These are phyloP conservation scores for Smithornis capensis DNA, from an alignment of 2,113 vertebrate genomes.

Conservation along the genomic window DNA sequence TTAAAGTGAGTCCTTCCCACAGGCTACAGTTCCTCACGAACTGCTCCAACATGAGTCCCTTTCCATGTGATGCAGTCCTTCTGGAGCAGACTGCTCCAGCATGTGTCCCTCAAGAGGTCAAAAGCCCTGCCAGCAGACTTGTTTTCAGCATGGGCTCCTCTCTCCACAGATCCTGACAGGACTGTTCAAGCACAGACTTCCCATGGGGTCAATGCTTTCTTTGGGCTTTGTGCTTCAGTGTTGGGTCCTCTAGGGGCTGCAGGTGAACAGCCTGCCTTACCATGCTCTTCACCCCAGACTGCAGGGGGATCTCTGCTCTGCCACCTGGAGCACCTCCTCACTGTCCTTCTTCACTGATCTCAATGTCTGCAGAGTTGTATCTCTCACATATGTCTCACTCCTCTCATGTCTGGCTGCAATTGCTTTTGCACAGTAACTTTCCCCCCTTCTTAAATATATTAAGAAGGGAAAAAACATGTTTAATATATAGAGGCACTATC, in stretches of 20 bases:
- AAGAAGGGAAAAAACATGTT: background rate
- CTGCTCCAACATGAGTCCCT: background rate
- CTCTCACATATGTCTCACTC: background rate
- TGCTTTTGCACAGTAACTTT: background rate
- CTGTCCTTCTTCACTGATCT: background rate
- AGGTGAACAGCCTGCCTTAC: background rate
- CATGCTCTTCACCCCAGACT: accelerated
- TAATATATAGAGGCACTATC: background rate
- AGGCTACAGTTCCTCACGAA: background rate
- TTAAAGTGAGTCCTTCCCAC: background rate
- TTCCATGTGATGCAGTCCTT: background rate
- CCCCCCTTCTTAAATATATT: background rate
- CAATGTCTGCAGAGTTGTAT: background rate
- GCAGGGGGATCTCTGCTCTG: background rate
- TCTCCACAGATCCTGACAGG: background rate
- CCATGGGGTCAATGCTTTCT: background rate
- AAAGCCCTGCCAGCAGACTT: background rate
- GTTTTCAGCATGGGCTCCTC: background rate
- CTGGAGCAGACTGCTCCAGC: background rate
- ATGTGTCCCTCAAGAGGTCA: background rate
- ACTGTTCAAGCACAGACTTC: background rate
- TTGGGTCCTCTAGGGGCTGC: background rate
- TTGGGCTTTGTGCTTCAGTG: background rate
- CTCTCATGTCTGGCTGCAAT: background rate
- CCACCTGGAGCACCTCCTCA: too few species aligned